Percentiles rank a stretch among this genome's conserved stretches.
These are phyloP conservation scores for Amia ocellicauda DNA, from an alignment of 2,113 vertebrate species.

Conservation along the genomic window DNA sequence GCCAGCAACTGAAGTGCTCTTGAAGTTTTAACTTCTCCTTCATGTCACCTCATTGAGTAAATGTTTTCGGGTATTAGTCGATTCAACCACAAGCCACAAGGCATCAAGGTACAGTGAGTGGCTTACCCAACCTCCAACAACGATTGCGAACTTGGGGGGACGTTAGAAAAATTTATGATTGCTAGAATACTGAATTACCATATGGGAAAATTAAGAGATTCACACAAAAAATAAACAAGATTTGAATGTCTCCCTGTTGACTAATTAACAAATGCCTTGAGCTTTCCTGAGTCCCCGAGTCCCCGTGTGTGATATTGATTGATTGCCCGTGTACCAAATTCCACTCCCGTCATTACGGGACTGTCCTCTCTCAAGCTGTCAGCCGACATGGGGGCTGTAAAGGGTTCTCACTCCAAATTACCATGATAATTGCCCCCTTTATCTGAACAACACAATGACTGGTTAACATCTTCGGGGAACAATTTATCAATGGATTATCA, in stretches of 20 bases:
- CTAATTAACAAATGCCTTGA: background rate
- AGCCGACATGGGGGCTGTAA: slow-evolving; percentile 18
- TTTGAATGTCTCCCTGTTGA: no score
- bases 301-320: background rate
- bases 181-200: no score
- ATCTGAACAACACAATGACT: slow-evolving; percentile 41
- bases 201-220: no score
- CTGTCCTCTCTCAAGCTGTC: background rate
- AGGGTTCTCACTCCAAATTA: slow-evolving; percentile 34
- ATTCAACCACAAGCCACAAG: no score
- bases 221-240: background rate
- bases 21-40: slow-evolving; percentile 2
- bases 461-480: slow-evolving; percentile 45
- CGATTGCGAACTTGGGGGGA: no score
- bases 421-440: slow-evolving; percentile 42
- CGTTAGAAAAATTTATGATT: no score
- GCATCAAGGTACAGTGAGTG: no score
- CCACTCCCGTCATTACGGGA: background rate
- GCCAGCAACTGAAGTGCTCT: background rate
- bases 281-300: background rate
- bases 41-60: background rate
- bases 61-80: no score
- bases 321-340: background rate
- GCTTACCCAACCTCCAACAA: no score
- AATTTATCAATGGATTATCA: slow-evolving; percentile 46